These are phyloP conservation scores for Carpatolechia fugitivella DNA, from an alignment of 2,888 invertebrate species.

Conservation along the genomic window DNA sequence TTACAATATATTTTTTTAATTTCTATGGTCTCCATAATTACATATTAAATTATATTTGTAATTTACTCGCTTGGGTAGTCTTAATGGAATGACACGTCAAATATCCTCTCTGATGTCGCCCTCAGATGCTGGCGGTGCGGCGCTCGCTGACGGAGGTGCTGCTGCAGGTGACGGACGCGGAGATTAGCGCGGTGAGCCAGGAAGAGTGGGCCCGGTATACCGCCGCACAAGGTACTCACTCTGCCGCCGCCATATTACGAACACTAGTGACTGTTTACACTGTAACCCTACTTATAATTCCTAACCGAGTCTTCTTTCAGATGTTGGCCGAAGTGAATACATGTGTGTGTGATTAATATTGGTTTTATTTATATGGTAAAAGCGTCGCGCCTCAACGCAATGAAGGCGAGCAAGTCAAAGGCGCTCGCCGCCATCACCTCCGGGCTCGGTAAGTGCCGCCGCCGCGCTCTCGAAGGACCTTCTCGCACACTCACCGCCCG, in stretches of 20 bases:
- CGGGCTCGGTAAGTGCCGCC: constrained; percentile 90
- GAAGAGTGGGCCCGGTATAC: constrained; percentile 91
- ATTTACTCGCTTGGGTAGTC: no score
- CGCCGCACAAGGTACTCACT: constrained; percentile 89
- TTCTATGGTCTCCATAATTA: no score
- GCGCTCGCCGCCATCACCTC: constrained; percentile 94
- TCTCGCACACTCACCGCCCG: constrained; percentile 33
- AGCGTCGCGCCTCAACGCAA: constrained; percentile 84
- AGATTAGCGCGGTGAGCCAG: constrained; percentile 90
- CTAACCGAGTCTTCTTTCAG: constrained; percentile 77
- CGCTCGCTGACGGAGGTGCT: constrained; percentile 95
- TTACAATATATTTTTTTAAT: no score
- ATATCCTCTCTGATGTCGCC: background rate
- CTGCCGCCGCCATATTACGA: constrained; percentile 34
- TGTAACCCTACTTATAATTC: constrained; percentile 32
- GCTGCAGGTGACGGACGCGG: constrained; percentile 94
- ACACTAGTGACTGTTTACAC: no score
- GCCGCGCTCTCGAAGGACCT: constrained; percentile 30
- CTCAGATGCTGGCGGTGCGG: constrained; percentile 92
- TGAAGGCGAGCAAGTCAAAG: constrained; percentile 87
- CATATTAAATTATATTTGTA: no score
- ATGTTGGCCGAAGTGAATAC: constrained; percentile 64
- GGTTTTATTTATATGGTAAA: constrained; percentile 82
- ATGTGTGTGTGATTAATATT: constrained; percentile 74
- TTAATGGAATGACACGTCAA: no score